These are phyloP conservation scores for Desoria tigrina DNA, from an alignment of 2,888 invertebrate species.

Conservation along the genomic window DNA sequence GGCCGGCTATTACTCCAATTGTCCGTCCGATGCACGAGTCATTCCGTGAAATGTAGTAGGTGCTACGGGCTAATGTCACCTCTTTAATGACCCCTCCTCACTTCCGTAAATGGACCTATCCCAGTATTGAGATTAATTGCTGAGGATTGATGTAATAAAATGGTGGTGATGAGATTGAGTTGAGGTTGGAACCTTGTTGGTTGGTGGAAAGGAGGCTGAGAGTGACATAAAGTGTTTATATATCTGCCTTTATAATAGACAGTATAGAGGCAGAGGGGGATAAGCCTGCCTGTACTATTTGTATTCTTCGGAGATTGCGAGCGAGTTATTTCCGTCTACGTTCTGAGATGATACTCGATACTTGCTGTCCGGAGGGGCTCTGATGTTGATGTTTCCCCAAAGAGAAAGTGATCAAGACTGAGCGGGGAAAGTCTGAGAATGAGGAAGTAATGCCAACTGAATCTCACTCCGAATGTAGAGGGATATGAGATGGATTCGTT, in stretches of 20 bases:
- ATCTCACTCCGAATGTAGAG: too few relatives aligned
- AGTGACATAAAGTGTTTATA: too few relatives aligned
- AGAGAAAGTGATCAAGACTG: constrained; percentile 18
- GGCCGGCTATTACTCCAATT: too few relatives aligned
- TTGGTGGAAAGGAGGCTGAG: background rate
- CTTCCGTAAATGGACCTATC: too few relatives aligned
- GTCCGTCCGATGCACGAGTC: constrained; percentile 2
- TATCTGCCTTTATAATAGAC: too few relatives aligned
- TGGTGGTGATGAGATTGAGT: background rate
- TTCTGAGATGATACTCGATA: too few relatives aligned
- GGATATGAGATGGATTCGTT: too few relatives aligned
- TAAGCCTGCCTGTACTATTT: too few relatives aligned
- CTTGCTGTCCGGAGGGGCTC: background rate
- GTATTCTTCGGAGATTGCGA: background rate
- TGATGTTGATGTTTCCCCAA: constrained; percentile 8
- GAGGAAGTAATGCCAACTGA: too few relatives aligned
- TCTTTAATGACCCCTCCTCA: too few relatives aligned
- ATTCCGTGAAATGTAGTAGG: background rate
- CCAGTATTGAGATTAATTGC: background rate
- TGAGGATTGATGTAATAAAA: background rate
- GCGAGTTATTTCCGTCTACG: too few relatives aligned
- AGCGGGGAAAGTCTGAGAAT: background rate
- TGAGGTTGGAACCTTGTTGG: background rate
- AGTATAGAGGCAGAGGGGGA: background rate
- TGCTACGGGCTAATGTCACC: too few relatives aligned